Percentiles rank a stretch among this genome's conserved stretches.
phyloP scores from a whole-genome alignment of 92 coral and sea anemone species.

The Parazoanthus darwini region DNA sequence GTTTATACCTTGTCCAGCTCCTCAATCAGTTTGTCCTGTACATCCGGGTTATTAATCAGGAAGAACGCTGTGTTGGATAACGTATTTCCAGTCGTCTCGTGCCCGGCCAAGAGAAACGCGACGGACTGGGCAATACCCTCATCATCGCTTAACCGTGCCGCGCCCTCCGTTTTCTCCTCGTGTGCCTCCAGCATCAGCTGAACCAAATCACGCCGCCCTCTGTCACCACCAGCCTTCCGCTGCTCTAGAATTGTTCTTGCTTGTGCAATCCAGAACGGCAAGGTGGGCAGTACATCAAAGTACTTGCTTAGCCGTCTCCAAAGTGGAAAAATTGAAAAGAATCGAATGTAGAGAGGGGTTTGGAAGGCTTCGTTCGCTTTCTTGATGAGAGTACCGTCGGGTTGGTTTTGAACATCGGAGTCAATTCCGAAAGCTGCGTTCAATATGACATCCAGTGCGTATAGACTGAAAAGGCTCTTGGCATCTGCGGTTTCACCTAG shows the following conservation, averaged over 20 bases:
- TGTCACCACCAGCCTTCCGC: conserved; percentile 32
- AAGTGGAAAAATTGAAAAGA: conserved; percentile 62
- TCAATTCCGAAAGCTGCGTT: conserved; percentile 69
- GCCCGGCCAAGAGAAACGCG: conserved; percentile 64
- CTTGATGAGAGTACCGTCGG: conserved; percentile 53
- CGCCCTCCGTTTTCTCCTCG: conserved; percentile 57
- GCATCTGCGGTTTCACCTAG: conserved; percentile 65
- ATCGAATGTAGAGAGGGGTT: conserved; percentile 54
- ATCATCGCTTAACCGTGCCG: conserved; percentile 57
- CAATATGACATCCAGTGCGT: conserved; percentile 73
- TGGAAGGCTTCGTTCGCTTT: conserved; percentile 35
- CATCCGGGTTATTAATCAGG: conserved; percentile 59
- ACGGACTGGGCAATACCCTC: conserved; percentile 67
- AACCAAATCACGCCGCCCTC: conserved; percentile 49
- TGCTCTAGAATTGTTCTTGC: conserved; percentile 48
- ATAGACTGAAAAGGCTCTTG: conserved; percentile 51
- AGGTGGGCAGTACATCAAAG: conserved; percentile 27
- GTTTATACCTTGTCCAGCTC: conserved; percentile 44
- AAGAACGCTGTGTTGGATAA: conserved; percentile 58
- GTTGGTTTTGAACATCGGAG: conserved; percentile 50
- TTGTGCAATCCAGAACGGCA: conserved; percentile 39
- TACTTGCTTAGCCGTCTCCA: conserved; percentile 43
- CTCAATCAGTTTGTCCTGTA: conserved; percentile 2
- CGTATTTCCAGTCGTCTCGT: conserved; percentile 67
- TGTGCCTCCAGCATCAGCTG: conserved; percentile 72